Percentiles rank a stretch among this genome's conserved stretches.
Conservation (phyloP, 2,113 vertebrate genomes). For the Heterochromis multidens region DNA sequence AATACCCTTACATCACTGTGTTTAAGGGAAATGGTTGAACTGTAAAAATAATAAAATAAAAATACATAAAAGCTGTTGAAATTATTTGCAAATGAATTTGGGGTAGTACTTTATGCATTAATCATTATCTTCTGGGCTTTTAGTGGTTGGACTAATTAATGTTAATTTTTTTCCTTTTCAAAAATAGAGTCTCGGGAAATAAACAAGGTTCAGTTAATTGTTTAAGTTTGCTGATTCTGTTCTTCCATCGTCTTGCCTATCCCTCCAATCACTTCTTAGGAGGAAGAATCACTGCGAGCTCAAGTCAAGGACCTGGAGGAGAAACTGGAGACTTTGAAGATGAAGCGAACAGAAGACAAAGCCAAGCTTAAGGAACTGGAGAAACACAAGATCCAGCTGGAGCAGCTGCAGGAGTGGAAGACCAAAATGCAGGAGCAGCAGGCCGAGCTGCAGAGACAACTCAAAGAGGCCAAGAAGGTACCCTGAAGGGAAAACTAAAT, state of each 20-base stretch:
- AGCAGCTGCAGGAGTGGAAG: slow-evolving; percentile 98
- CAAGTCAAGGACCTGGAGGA: slow-evolving; percentile 96
- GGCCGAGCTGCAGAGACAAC: slow-evolving; percentile 89
- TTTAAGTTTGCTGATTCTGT: neutral
- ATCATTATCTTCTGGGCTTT: neutral
- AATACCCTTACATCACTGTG: neutral
- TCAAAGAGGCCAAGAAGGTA: slow-evolving; percentile 96
- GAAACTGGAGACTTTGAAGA: slow-evolving; percentile 92
- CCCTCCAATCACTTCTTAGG: slow-evolving; percentile 59
- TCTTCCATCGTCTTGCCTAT: neutral
- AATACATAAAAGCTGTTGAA: neutral
- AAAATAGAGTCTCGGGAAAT: neutral
- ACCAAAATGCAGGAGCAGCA: slow-evolving; percentile 98
- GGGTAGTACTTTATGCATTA: neutral
- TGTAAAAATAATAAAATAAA: neutral
- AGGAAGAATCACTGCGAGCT: slow-evolving; percentile 86
- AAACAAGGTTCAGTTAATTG: neutral
- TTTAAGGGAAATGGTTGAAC: neutral
- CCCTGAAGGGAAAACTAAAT: neutral
- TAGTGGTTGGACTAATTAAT: neutral
- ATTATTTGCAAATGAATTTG: fast-evolving
- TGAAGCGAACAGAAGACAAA: slow-evolving; percentile 93
- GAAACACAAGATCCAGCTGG: slow-evolving; percentile 96
- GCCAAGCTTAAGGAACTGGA: slow-evolving; percentile 96
- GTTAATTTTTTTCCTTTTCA: neutral